Evolutionary conservation across 2,113 vertebrate genomes (phyloP).

Genomic region (Sturnus vulgaris): DNA sequence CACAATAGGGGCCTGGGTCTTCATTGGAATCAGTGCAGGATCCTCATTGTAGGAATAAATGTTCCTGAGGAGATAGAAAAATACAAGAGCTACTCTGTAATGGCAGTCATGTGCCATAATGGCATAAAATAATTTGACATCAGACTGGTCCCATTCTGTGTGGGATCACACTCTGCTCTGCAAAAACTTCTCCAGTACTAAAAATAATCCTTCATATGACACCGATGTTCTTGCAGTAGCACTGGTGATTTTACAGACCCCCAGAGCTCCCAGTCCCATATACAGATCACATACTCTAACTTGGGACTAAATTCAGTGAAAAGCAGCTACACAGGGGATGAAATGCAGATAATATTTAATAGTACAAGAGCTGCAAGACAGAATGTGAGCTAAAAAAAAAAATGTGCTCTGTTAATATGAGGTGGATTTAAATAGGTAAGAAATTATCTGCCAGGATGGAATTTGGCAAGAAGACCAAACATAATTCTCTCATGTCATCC

Average conservation of each 20-base stretch:
- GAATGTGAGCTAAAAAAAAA: not conserved
- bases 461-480: not conserved
- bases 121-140: not conserved
- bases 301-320: not conserved
- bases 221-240: not conserved
- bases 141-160: not conserved
- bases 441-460: not conserved
- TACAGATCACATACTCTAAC: too few relatives aligned
- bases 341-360: not conserved
- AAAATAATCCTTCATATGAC: not conserved
- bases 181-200: not conserved
- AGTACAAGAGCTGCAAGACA: not conserved
- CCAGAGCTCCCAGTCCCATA: not conserved
- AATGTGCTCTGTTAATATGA: not conserved
- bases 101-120: not conserved
- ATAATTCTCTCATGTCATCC: not conserved
- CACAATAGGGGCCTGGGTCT: conserved; percentile 20
- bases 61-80: not conserved
- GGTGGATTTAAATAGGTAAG: not conserved
- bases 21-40: not conserved
- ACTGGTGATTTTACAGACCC: not conserved
- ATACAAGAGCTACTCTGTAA: not conserved
- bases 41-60: not conserved
- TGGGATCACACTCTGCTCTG: not conserved
- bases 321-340: not conserved